Evolutionary conservation across 2,113 vertebrate species (phyloP).

Genomic region (Cryptotis parvus): DNA sequence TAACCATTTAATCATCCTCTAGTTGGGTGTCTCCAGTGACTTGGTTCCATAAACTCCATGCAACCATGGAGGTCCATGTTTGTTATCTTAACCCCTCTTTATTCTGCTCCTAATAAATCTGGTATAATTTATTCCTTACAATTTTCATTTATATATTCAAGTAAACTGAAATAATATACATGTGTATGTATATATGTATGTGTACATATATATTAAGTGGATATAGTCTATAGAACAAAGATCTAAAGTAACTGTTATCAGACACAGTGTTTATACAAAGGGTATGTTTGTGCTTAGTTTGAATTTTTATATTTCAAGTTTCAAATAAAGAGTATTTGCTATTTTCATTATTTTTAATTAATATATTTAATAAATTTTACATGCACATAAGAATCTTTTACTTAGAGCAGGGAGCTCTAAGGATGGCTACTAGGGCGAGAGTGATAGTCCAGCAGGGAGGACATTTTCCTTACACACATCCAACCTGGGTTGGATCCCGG

Average conservation of each 20-base stretch:
- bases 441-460: no score
- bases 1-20: neutral
- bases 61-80: neutral
- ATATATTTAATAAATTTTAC: neutral
- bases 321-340: neutral
- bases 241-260: neutral
- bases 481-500: no score
- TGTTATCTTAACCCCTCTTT: neutral
- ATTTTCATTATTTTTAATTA: slow-evolving; percentile 29
- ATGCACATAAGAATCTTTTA: neutral
- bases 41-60: neutral
- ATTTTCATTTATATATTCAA: neutral
- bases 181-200: neutral
- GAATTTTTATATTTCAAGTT: neutral
- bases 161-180: neutral
- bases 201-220: slow-evolving; percentile 4
- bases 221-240: neutral
- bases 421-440: neutral
- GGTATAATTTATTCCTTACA: neutral
- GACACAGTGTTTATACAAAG: neutral
- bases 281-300: neutral
- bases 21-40: neutral
- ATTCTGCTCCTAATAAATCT: neutral
- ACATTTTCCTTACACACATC: no score
- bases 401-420: neutral